A percentile compares a stretch with the other conserved stretches of the same genome.
Conservation (phyloP, 2,113 vertebrate species). For the Alaudala cheleensis region DNA sequence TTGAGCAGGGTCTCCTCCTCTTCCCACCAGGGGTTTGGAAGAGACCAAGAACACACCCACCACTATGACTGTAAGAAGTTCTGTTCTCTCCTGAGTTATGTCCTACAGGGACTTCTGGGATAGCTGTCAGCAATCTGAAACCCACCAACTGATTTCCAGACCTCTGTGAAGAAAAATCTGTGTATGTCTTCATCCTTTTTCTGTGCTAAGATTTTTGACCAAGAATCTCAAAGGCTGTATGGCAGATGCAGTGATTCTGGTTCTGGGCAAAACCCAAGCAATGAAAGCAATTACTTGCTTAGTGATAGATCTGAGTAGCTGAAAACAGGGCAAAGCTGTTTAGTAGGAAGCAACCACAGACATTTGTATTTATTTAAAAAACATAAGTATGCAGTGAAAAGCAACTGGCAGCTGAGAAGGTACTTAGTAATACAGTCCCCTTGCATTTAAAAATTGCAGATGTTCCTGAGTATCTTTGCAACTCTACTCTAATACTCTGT, state of each 20-base stretch:
- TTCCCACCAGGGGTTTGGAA: background rate
- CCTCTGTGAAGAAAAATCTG: background rate
- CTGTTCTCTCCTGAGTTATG: background rate
- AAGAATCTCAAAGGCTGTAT: background rate
- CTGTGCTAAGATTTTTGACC: background rate
- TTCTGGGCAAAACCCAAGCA: background rate
- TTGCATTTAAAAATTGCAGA: conserved; percentile 36
- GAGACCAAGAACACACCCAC: background rate
- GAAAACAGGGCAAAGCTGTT: background rate
- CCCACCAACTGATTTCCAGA: background rate
- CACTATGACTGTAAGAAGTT: fast-evolving
- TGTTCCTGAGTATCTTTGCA: conserved; percentile 30
- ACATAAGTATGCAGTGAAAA: background rate
- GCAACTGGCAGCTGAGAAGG: conserved; percentile 36
- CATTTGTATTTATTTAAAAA: background rate
- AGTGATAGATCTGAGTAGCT: background rate
- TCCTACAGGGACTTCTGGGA: background rate
- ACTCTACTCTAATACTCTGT: conserved; percentile 59
- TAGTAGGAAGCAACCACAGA: background rate
- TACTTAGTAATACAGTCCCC: conserved; percentile 5
- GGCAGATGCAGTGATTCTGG: background rate
- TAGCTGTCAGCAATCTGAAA: background rate
- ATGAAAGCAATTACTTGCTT: background rate
- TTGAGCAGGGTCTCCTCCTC: background rate
- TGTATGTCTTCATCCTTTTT: background rate